Evolutionary conservation across 2,888 invertebrate genomes (phyloP), one percentile per base, ranked within the genome.

Genomic region (Lasioglossum villosulum): DNA sequence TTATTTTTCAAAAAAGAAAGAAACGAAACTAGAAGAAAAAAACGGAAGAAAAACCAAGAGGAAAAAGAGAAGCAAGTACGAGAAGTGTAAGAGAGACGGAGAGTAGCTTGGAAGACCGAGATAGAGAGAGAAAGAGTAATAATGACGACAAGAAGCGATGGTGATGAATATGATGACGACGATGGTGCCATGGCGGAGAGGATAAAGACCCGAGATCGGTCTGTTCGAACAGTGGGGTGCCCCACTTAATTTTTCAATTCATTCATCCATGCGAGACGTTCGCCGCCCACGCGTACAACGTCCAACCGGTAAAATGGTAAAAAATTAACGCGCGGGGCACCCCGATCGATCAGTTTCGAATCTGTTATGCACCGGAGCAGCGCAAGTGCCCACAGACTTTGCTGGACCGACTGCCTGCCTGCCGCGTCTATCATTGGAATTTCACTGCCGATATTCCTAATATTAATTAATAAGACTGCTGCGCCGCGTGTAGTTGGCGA

Each of bases 391-490:
- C 93, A 93, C 93, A 92, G 90, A 94, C 87, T 90, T 92, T 93
- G 90, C 90, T 91, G 93, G 91, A 93, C 88, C 90, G 93, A 93
- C 92, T 93, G 93, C 92, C 93, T 93, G 93, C 92, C 93, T 93
- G 93, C 92, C 93, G 93, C 93, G 93, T 94, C 93, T 94, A 94
- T 94, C 94, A 92, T 93, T 95, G 95, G 95, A 94, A 95, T 95
- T 95, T 95, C 95, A 95, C 95, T 95, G 95, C 95, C 95, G 95
- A 95, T 95, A 95, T 95, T 94, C 95, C 94, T 94, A 94, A 94
- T 93, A 92, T 93, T 91, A 92, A 92, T 92, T 91, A 91, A 89
- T 91, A 91, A 89, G 88, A 84, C 76, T 84, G 91, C 92, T 90
- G 92, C 89, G 91, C 66, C 92, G 92, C 86, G 86, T 73, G 91